Conservation (phyloP, 1,140 invertebrate genomes). For the Saccostrea echinata region DNA sequence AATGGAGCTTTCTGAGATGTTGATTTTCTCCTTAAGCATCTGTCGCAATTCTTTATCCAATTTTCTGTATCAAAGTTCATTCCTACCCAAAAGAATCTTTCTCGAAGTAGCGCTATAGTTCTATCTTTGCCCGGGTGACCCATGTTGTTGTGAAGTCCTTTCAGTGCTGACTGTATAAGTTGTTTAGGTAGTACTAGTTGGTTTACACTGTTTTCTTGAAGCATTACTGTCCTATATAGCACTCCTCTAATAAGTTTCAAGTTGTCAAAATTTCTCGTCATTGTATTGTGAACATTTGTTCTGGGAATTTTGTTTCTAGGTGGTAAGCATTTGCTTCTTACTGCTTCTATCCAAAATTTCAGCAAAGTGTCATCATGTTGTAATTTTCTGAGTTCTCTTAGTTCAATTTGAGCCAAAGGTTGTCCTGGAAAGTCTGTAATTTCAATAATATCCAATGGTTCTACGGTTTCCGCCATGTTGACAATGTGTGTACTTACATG, state of each 20-base stretch:
- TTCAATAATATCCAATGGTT: slow-evolving; percentile 35
- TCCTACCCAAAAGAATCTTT: slow-evolving; percentile 40
- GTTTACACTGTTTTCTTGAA: background rate
- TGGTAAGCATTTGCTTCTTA: background rate
- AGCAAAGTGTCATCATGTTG: slow-evolving; percentile 31
- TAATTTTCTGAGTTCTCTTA: slow-evolving; percentile 39
- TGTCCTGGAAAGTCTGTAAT: slow-evolving; percentile 30
- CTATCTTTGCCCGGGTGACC: slow-evolving; percentile 18
- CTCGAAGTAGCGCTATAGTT: background rate
- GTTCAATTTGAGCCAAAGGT: slow-evolving; percentile 39
- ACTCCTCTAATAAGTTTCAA: background rate
- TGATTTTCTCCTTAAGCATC: slow-evolving; percentile 40
- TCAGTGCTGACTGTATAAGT: background rate
- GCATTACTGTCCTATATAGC: slow-evolving; percentile 8
- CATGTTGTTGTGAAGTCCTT: background rate
- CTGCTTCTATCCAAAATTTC: background rate
- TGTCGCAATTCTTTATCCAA: slow-evolving; percentile 12
- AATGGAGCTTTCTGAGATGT: slow-evolving; percentile 47
- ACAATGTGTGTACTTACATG: background rate
- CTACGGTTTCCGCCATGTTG: too few species aligned
- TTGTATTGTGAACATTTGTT: background rate
- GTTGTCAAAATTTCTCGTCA: background rate
- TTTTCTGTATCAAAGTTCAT: slow-evolving; percentile 36
- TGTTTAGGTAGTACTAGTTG: slow-evolving; percentile 23
- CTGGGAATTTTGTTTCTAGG: background rate